Base-by-base conservation (phyloP, 2,797 vertebrate species). In the Trematomus bernacchii region DNA sequence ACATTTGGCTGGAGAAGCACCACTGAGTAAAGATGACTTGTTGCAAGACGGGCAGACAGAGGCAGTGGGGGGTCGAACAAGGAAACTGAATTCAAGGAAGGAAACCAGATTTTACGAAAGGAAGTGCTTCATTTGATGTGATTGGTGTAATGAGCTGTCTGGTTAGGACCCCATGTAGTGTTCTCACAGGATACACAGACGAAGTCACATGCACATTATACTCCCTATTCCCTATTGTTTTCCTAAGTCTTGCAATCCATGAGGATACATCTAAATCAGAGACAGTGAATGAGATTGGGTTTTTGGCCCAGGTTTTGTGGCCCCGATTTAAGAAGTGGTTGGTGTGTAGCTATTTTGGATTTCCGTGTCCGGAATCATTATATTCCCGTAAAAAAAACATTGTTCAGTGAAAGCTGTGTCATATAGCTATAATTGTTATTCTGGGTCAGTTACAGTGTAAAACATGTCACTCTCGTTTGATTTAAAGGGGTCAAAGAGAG, bases 91-190 rank as follows among this genome's bases (percentile, higher is more conserved):
- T 72, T 85, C 57, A 64, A 10, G n/a, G 64, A 67, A 77, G 66
- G 48, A 69, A 83, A 82, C 19, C 58, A 37, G 59, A 58, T 62
- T 77, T 68, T 65, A 50, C 2, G 44, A 61, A 83, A 81, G 64
- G 44, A 84, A 80, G 71, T 66, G 60, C 82, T 78, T 80, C 54
- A 82, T 86, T 84, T 91, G 91, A 93, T 88, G 90, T 94, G 88
- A 93, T 91, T 70, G 90, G 77, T 73, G 55, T 91, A 94, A 93
- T 89, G 87, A 93, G 91, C 58, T 57, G 66, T 19, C 66, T 53
- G 44, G 46, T 59, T 6, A 21, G 71, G 65, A 65, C 84, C 66
- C 82, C 80, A 37, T 15, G 76, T 5, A n/a, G 87, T 16, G 75
- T 50, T 19, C 15, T 77, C 54, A 66, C 70, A 72, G 46, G 73